phyloP scores from a whole-genome alignment of 2,888 invertebrate genomes.

The Cristatella mucedo region DNA sequence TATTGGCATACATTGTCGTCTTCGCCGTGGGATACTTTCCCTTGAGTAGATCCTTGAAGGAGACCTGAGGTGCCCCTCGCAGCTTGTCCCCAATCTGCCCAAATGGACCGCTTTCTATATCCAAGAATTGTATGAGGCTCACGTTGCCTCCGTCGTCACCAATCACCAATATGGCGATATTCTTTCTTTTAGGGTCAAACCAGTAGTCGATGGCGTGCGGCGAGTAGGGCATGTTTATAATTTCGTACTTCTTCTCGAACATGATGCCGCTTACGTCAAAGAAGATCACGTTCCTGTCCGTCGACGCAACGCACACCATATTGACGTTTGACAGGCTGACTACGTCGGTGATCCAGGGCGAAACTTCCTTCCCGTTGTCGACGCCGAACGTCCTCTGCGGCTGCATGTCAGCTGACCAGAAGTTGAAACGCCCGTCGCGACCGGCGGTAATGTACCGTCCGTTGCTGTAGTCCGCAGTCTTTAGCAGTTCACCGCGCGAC shows the following conservation, averaged over 20 bases:
- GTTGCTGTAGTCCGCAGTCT: constrained; percentile 44
- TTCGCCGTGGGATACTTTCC: constrained; percentile 9
- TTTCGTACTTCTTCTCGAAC: constrained; percentile 44
- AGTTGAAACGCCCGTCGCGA: constrained; percentile 58
- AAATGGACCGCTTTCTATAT: constrained; percentile 11
- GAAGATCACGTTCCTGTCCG: constrained; percentile 60
- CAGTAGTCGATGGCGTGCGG: constrained; percentile 47
- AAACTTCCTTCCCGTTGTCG: constrained; percentile 40
- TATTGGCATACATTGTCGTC: constrained; percentile 4
- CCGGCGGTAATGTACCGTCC: constrained; percentile 60
- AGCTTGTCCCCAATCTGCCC: constrained; percentile 7
- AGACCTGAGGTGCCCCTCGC: constrained; percentile 4
- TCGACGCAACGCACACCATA: constrained; percentile 58
- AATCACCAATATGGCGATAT: constrained; percentile 50
- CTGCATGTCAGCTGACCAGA: constrained; percentile 59
- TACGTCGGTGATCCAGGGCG: constrained; percentile 54
- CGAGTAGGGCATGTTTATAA: constrained; percentile 51
- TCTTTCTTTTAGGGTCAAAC: constrained; percentile 42
- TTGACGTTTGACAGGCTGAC: constrained; percentile 59
- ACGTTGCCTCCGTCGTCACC: constrained; percentile 58
- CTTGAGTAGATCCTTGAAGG: constrained; percentile 3
- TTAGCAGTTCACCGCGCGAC: constrained; percentile 15
- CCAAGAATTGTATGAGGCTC: constrained; percentile 17
- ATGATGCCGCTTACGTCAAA: constrained; percentile 55
- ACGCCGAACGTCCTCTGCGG: constrained; percentile 25